Conservation (phyloP, 2,888 invertebrate genomes). For the Caradrina clavipalpis region DNA sequence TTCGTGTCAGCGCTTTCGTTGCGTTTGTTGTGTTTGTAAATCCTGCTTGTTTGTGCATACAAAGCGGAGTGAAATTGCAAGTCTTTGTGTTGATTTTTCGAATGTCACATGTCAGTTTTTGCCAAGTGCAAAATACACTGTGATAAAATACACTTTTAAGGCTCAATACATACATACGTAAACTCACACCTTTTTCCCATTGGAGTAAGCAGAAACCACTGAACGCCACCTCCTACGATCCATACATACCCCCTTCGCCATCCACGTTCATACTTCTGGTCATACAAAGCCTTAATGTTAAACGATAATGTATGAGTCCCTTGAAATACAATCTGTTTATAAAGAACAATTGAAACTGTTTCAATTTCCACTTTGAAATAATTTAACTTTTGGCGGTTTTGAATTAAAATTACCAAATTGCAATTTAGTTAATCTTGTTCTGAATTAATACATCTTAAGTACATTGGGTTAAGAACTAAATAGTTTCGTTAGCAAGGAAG, state of each 20-base stretch:
- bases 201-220: too few species aligned
- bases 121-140: too few species aligned
- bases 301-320: background rate
- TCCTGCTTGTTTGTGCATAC: conserved; percentile 18
- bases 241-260: too few species aligned
- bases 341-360: conserved; percentile 27
- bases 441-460: conserved; percentile 33
- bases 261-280: too few species aligned
- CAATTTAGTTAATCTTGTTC: conserved; percentile 30
- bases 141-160: too few species aligned
- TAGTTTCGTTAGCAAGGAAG: conserved; percentile 3
- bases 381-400: conserved; percentile 33
- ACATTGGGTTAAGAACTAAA: conserved; percentile 3
- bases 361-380: conserved; percentile 29
- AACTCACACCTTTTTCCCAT: too few species aligned
- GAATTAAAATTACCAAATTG: conserved; percentile 33
- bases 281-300: too few species aligned
- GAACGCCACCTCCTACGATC: too few species aligned
- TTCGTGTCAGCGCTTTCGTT: conserved; percentile 20
- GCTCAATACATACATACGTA: too few species aligned
- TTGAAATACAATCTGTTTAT: background rate
- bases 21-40: conserved; percentile 19
- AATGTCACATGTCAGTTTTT: background rate
- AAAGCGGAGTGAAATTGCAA: conserved; percentile 3
- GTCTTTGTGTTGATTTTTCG: conserved; percentile 1